Conservation (phyloP, 2,888 invertebrate species). For the Andrena marginata region DNA sequence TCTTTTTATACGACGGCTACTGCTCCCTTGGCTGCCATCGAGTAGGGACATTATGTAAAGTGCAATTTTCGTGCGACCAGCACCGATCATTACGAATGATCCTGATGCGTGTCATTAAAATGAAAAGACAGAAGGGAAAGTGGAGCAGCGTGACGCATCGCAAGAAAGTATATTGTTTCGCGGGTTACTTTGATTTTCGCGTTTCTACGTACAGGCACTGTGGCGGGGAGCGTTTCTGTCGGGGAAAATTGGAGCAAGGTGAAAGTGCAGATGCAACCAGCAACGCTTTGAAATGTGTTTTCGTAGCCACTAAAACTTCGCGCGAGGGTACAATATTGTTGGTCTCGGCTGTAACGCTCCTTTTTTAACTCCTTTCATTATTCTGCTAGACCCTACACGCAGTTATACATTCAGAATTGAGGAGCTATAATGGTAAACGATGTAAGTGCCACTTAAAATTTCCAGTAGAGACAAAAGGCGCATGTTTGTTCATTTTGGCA, state of each 20-base stretch:
- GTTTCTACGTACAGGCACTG: conserved; percentile 28
- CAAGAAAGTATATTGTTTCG: conserved; percentile 70
- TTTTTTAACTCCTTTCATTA: no score
- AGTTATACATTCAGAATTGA: no score
- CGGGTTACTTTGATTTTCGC: conserved; percentile 64
- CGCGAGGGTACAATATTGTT: neutral
- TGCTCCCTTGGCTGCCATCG: conserved; percentile 2
- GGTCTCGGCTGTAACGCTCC: no score
- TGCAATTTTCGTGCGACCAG: conserved; percentile 60
- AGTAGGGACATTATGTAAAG: conserved; percentile 67
- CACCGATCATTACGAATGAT: conserved; percentile 60
- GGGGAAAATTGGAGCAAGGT: conserved; percentile 32
- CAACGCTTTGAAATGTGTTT: neutral
- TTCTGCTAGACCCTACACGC: no score
- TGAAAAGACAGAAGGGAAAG: conserved; percentile 70
- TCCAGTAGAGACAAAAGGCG: no score
- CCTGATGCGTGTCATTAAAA: conserved; percentile 71
- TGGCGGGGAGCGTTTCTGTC: conserved; percentile 20
- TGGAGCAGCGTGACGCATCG: conserved; percentile 65
- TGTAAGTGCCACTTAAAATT: no score
- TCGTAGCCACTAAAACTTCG: neutral
- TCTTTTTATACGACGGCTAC: conserved; percentile 69
- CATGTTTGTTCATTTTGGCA: no score
- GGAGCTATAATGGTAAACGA: no score
- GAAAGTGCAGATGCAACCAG: conserved; percentile 39